Conservation (phyloP, 2,888 invertebrate genomes). For the Drosophila kanekoi region DNA sequence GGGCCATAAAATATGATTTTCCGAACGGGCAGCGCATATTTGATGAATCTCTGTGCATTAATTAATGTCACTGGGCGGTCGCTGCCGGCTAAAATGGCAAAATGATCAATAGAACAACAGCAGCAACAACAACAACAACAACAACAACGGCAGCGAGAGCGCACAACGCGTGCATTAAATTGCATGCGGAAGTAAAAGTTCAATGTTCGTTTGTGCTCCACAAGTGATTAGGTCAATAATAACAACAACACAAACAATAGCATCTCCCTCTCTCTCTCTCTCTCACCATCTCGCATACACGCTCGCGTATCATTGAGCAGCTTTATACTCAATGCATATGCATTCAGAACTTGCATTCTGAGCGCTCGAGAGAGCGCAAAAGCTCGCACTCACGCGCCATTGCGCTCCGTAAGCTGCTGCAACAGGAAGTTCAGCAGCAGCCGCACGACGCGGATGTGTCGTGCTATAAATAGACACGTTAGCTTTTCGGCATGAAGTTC, state of each 20-base stretch:
- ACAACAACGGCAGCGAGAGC: slow-evolving; percentile 49
- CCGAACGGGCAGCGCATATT: slow-evolving; percentile 76
- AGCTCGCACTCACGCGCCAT: too few species aligned
- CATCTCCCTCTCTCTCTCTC: slow-evolving; percentile 9
- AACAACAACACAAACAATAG: slow-evolving; percentile 59
- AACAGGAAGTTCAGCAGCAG: slow-evolving; percentile 67
- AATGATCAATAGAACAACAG: slow-evolving; percentile 69
- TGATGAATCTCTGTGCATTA: slow-evolving; percentile 78
- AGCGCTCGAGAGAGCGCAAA: slow-evolving; percentile 42
- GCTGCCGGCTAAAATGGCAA: slow-evolving; percentile 61
- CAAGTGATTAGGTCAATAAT: slow-evolving; percentile 85
- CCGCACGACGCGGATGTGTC: slow-evolving; percentile 61
- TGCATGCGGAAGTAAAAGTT: slow-evolving; percentile 85
- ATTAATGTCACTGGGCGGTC: slow-evolving; percentile 79
- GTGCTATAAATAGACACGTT: slow-evolving; percentile 77
- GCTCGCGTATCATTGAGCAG: not conserved
- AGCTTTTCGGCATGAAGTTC: slow-evolving; percentile 81
- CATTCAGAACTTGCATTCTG: slow-evolving; percentile 63
- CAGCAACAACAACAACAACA: slow-evolving; percentile 32
- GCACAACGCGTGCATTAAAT: slow-evolving; percentile 67
- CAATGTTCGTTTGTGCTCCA: slow-evolving; percentile 85
- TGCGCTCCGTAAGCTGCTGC: slow-evolving; percentile 53
- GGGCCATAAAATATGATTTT: slow-evolving; percentile 76
- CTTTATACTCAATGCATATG: not conserved
- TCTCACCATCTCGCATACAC: not conserved